phyloP scores from a whole-genome alignment of 2,113 vertebrate genomes.

The Halcyon malimbica region DNA sequence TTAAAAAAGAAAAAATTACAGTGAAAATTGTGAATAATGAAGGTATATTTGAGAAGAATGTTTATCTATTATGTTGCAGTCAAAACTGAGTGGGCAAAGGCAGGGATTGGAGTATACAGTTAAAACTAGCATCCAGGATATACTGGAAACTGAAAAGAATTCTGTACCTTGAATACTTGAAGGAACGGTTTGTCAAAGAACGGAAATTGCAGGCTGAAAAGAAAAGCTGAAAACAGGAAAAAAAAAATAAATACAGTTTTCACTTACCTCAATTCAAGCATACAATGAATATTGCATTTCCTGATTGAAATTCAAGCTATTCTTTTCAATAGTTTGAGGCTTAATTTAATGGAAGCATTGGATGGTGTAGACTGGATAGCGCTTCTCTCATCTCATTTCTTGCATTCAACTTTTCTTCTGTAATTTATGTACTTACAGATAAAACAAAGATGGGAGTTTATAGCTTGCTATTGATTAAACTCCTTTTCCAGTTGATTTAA shows the following conservation, averaged over 20 bases:
- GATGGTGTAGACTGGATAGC: not conserved
- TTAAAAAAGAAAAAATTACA: not conserved
- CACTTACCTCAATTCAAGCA: not conserved
- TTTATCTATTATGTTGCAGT: not conserved
- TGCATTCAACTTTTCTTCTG: constrained; percentile 2
- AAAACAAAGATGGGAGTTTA: constrained; percentile 40
- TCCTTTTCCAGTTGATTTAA: constrained; percentile 57
- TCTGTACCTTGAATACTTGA: not conserved
- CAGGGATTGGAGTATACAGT: not conserved
- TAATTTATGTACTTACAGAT: constrained; percentile 55
- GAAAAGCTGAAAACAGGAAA: not conserved
- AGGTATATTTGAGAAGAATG: not conserved
- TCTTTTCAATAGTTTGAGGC: not conserved
- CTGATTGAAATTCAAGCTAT: constrained; percentile 25
- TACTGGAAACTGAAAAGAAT: not conserved
- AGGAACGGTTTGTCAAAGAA: not conserved
- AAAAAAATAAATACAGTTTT: not conserved
- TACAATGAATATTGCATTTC: not conserved
- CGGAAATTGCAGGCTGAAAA: not conserved
- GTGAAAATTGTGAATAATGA: not conserved
- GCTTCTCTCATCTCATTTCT: not conserved
- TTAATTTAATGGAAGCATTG: constrained; percentile 17
- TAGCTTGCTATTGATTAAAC: constrained; percentile 53
- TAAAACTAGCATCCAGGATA: not conserved
- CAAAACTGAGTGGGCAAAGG: not conserved